Base-by-base conservation (phyloP, 1,140 invertebrate genomes). In the Lepeophtheirus salmonis region DNA sequence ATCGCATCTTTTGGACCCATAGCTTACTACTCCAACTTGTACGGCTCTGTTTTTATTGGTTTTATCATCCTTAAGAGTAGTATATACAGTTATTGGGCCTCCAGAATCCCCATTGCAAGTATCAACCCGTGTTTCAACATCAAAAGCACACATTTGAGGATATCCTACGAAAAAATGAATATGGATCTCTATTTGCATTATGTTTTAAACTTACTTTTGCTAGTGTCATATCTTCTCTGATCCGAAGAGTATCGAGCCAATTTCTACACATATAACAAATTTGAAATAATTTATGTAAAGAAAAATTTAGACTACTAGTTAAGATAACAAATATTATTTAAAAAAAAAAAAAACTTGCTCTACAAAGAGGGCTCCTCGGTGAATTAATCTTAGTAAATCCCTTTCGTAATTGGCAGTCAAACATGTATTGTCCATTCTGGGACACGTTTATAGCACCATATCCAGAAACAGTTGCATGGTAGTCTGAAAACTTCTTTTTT, bases 101-200 rank as follows among this genome's bases (percentile, higher is more conserved):
- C 51, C 51, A 6, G 51, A 53, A 48, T 53, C 51, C 18, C 51
- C 51, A 48, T 14, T 53, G 51, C 51, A 53, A 14, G 51, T 53
- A 48, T 53, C 51, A 6, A 53, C 51, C 30, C 6, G 6, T 6
- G 30, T 41, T 41, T 6, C 6, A 10, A 10, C n/a, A 41, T 41
- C 30, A 41, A 41, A 41, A n/a, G 30, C 30, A n/a, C 30, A 41
- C 30, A 41, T 41, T n/a, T 41, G 30, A 41, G 30, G 30, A 41
- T 41, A 41, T 41, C 30, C 30, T 41, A 41, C 6, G 30, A 41
- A n/a, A 41, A 41, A n/a, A 41, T 41, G 30, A 41, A 41, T 10
- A 41, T 6, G n/a, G 30, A 6, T 41, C n/a, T 41, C 30, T 41
- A 41, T 41, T 41, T 10, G 30, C 6, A 41, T 41, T 10, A 41